Conservation (phyloP, 2,113 vertebrate genomes). For the Octodon degus region DNA sequence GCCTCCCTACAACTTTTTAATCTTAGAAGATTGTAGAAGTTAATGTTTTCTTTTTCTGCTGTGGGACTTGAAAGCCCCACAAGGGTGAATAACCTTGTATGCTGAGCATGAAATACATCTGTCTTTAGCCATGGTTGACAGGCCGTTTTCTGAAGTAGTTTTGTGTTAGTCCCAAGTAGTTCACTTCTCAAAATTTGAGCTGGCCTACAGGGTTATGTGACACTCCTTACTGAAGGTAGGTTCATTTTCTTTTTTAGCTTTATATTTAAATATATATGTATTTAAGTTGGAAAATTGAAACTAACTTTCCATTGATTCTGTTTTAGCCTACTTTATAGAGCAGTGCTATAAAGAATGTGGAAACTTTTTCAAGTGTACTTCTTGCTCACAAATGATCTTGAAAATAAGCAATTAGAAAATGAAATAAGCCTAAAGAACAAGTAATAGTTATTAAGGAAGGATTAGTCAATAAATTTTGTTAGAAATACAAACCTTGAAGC, state of each 20-base stretch:
- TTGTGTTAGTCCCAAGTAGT: not conserved
- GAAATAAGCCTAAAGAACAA: not conserved
- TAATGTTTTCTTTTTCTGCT: not conserved
- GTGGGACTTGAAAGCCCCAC: not conserved
- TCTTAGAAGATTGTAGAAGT: not conserved
- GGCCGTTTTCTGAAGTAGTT: not conserved
- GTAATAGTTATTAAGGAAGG: not conserved
- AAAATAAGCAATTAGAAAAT: slow-evolving; percentile 8
- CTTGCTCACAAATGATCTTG: not conserved
- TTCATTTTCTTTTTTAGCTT: not conserved
- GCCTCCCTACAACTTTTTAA: not conserved
- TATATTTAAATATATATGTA: not conserved
- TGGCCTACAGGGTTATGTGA: not conserved
- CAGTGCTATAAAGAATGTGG: not conserved
- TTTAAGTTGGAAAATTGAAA: not conserved
- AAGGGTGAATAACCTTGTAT: not conserved
- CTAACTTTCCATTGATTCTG: not conserved
- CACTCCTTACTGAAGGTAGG: not conserved
- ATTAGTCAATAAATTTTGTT: not conserved
- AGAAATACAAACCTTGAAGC: not conserved
- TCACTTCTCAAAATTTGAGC: not conserved
- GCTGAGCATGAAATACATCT: not conserved
- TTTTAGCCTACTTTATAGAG: not conserved
- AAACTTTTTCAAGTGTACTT: not conserved
- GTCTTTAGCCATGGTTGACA: not conserved